Evolutionary conservation across 2,888 invertebrate genomes (phyloP), one percentile per base, ranked within the genome.

Genomic region (Ommatoiulus sabulosus): DNA sequence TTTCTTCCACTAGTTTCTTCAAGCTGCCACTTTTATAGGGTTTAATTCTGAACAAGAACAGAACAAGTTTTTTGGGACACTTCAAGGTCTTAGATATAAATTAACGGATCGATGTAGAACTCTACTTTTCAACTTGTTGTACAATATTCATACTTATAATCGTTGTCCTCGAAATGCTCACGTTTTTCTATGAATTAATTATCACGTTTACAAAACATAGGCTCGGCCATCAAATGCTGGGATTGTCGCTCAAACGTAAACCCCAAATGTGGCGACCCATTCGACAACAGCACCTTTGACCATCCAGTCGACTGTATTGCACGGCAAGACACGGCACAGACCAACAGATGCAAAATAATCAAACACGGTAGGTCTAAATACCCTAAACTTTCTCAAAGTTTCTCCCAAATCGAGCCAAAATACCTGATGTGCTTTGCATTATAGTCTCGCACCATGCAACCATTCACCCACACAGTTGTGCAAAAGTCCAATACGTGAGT

Each of bases 141-240:
- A 35, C 35, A 35, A 35, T 35, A 35, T 35, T 35, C 35, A 2
- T 35, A 2, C 35, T 2, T 1, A n/a, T n/a, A 35, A 35, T 35
- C 35, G 0, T 35, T 35, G 35, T 35, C 35, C 35, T 35, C 35
- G 35, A 35, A 35, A 35, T 35, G 35, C 35, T 35, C 35, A 35
- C 35, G 35, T 35, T 35, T 35, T 35, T 35, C 2, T 35, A 12
- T 72, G n/a, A 72, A 72, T 72, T 72, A n/a, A 63, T n/a, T 24
- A n/a, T 24, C 8, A 1, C 15, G 24, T 80, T 80, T 35, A 35
- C 2, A 43, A 3, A 24, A 80, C 35, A 35, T 86, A 90, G 90
- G 86, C 46, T 87, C 87, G 48, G 88, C 88, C 10, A 88, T 90
- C 63, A 88, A 88, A 84, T 90, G 90, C 87, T 90, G 89, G 89